Evolutionary conservation across 2,888 invertebrate species (phyloP).

Genomic region (Himalopsyche kuldschensis): DNA sequence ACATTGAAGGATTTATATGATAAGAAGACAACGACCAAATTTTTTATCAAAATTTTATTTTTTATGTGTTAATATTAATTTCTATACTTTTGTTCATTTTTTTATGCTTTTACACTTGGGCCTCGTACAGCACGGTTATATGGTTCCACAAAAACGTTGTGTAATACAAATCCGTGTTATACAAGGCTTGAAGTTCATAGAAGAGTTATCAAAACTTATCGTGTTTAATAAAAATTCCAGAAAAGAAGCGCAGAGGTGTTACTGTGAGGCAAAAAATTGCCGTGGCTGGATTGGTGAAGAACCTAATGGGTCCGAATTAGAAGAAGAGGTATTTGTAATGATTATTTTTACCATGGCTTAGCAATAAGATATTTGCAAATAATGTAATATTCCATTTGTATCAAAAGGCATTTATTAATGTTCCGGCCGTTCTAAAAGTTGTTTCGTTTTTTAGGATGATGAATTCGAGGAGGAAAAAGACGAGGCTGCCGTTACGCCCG

Average conservation of each 20-base stretch:
- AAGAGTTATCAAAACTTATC: not conserved
- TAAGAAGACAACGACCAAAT: too few species aligned
- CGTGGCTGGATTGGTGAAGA: slow-evolving; percentile 95
- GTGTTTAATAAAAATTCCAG: slow-evolving; percentile 54
- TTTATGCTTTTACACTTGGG: too few species aligned
- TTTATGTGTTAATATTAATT: too few species aligned
- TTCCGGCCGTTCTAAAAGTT: not conserved
- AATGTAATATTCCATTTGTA: not conserved
- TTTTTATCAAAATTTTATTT: too few species aligned
- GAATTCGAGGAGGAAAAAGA: slow-evolving; percentile 50
- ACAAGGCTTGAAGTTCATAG: too few species aligned
- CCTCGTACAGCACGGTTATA: too few species aligned
- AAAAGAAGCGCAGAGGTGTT: slow-evolving; percentile 94
- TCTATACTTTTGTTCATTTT: too few species aligned
- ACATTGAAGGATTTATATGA: too few species aligned
- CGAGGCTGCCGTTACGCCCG: slow-evolving; percentile 47
- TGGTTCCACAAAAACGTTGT: too few species aligned
- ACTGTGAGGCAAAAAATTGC: slow-evolving; percentile 86
- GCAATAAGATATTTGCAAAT: too few species aligned
- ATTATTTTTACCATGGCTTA: too few species aligned
- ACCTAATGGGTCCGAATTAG: slow-evolving; percentile 68
- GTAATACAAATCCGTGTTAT: too few species aligned
- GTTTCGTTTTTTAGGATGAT: slow-evolving; percentile 4
- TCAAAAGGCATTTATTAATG: not conserved
- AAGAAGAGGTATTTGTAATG: slow-evolving; percentile 50